Conservation (phyloP, 1,140 invertebrate species). For the Littorina saxatilis region DNA sequence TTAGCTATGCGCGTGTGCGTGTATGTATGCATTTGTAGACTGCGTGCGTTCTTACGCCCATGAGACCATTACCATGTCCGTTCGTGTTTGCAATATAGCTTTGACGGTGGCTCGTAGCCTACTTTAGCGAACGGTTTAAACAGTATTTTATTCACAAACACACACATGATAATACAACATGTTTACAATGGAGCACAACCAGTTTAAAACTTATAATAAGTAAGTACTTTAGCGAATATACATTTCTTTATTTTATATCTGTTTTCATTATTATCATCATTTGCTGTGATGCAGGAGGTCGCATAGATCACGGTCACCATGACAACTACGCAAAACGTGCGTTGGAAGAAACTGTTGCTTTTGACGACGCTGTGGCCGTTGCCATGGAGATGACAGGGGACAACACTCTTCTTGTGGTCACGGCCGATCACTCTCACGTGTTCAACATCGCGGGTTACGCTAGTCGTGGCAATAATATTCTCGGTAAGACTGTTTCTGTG, state of each 20-base stretch:
- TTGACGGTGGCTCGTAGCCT: too few relatives aligned
- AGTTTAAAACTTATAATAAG: too few relatives aligned
- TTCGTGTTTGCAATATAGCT: neutral
- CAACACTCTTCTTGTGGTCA: constrained; percentile 91
- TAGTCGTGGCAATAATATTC: constrained; percentile 69
- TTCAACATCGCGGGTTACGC: constrained; percentile 72
- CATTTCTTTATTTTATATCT: too few relatives aligned
- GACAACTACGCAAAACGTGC: constrained; percentile 86
- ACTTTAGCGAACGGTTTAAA: too few relatives aligned
- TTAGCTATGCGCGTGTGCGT: neutral
- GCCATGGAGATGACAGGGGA: constrained; percentile 80
- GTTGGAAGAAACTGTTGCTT: constrained; percentile 85
- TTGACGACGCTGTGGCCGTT: constrained; percentile 84
- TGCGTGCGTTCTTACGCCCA: neutral
- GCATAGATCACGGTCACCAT: constrained; percentile 93
- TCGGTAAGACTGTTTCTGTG: constrained; percentile 66
- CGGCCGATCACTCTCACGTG: constrained; percentile 87
- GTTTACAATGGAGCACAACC: too few relatives aligned
- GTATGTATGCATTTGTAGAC: neutral
- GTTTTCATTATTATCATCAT: too few relatives aligned
- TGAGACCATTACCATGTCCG: neutral
- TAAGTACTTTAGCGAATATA: too few relatives aligned
- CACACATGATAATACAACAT: too few relatives aligned
- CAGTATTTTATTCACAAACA: too few relatives aligned
- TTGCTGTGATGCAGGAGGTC: constrained; percentile 67